A percentile compares a stretch with the other conserved stretches of the same genome.
These are phyloP conservation scores for Neopipo cinnamomea DNA, from an alignment of 2,113 vertebrate species.

Conservation along the genomic window DNA sequence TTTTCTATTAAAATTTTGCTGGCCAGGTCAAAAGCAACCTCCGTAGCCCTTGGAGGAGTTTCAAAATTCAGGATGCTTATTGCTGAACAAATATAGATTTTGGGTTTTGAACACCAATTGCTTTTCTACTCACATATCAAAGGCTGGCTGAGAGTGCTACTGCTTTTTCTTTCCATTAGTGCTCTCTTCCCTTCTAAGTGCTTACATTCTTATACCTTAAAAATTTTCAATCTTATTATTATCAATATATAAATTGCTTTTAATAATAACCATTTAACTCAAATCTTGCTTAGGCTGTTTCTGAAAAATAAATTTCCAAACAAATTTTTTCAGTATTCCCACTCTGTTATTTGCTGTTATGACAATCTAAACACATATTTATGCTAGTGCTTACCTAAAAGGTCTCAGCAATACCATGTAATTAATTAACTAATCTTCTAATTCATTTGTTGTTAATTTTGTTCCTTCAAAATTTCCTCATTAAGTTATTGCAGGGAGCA, in stretches of 20 bases:
- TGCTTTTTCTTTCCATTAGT: neutral
- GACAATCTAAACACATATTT: neutral
- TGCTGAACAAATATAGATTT: neutral
- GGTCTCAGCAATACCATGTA: conserved; percentile 20
- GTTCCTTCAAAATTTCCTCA: conserved; percentile 39
- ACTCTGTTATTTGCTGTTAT: neutral
- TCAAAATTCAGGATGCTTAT: neutral
- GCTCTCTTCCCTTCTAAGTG: neutral
- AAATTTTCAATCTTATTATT: neutral
- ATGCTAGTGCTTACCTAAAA: neutral
- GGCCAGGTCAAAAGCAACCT: neutral
- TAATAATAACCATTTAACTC: neutral
- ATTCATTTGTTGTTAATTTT: conserved; percentile 35
- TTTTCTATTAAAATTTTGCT: neutral
- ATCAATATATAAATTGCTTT: neutral
- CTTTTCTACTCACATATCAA: neutral
- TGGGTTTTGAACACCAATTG: neutral
- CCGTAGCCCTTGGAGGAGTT: neutral
- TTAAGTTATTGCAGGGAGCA: conserved; percentile 32
- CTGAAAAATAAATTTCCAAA: neutral
- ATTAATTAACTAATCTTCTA: conserved; percentile 34
- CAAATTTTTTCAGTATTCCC: neutral
- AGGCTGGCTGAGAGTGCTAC: neutral
- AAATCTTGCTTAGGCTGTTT: neutral
- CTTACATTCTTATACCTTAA: neutral